Percentiles rank a stretch among this genome's conserved stretches.
Evolutionary conservation across 2,113 vertebrate genomes (phyloP).

Genomic region (Leuciscus idus): DNA sequence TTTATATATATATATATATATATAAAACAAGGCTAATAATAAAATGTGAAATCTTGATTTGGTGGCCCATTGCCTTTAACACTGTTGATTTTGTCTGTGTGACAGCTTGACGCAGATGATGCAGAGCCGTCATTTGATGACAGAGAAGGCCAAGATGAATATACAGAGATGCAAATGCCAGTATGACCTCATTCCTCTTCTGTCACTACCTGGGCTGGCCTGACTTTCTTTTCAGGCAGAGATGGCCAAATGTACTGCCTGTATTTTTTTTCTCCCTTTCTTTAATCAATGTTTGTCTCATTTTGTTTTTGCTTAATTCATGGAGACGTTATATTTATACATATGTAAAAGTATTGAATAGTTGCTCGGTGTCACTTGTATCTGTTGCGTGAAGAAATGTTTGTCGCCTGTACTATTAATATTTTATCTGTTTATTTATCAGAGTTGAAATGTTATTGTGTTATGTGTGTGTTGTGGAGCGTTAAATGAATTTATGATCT

Average conservation of each 20-base stretch:
- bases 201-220: not conserved
- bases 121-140: conserved; percentile 89
- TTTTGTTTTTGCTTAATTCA: not conserved
- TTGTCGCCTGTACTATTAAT: conserved; percentile 1
- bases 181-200: conserved; percentile 73
- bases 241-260: not conserved
- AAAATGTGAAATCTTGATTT: not conserved
- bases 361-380: conserved; percentile 25
- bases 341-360: conserved; percentile 13
- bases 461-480: conserved; percentile 22
- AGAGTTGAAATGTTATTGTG: conserved; percentile 3
- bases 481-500: conserved; percentile 5
- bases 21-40: not conserved
- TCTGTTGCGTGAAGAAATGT: conserved; percentile 7
- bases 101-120: conserved; percentile 90
- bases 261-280: not conserved
- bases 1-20: too few species aligned
- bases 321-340: conserved; percentile 28
- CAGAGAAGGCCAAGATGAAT: conserved; percentile 88
- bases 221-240: not conserved
- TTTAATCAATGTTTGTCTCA: not conserved
- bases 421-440: conserved; percentile 41
- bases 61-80: not conserved
- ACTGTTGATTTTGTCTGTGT: not conserved
- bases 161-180: conserved; percentile 95